These are phyloP conservation scores for Diplolepis rosae DNA, from an alignment of 2,888 invertebrate species.

Conservation along the genomic window DNA sequence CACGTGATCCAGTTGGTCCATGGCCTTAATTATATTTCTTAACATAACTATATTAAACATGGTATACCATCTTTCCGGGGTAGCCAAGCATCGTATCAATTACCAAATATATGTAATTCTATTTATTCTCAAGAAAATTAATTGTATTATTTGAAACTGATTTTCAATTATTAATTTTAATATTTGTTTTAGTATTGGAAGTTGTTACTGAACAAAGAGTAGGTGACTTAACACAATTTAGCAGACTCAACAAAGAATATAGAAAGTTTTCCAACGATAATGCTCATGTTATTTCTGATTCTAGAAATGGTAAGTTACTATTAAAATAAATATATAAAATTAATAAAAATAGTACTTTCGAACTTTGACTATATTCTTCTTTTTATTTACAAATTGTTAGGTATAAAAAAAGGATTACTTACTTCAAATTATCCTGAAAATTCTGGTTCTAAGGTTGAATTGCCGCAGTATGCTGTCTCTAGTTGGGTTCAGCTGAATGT, in stretches of 20 bases:
- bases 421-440: neutral
- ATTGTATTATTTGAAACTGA: no score
- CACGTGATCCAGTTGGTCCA: no score
- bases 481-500: conserved; percentile 73
- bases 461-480: conserved; percentile 54
- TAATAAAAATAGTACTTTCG: neutral
- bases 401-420: neutral
- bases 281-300: neutral
- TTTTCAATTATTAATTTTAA: neutral
- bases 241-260: conserved; percentile 42
- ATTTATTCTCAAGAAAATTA: conserved; percentile 56
- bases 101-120: no score
- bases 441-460: neutral
- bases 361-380: neutral
- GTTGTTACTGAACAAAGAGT: conserved; percentile 77
- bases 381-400: neutral
- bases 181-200: conserved; percentile 77
- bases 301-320: neutral
- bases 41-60: no score
- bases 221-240: conserved; percentile 70
- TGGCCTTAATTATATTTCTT: no score
- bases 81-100: no score
- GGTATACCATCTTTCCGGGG: no score
- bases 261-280: neutral
- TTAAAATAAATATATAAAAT: neutral